Evolutionary conservation across 2,888 invertebrate species (phyloP), one percentile per base, ranked within the genome.

Genomic region (Germaria angustata): DNA sequence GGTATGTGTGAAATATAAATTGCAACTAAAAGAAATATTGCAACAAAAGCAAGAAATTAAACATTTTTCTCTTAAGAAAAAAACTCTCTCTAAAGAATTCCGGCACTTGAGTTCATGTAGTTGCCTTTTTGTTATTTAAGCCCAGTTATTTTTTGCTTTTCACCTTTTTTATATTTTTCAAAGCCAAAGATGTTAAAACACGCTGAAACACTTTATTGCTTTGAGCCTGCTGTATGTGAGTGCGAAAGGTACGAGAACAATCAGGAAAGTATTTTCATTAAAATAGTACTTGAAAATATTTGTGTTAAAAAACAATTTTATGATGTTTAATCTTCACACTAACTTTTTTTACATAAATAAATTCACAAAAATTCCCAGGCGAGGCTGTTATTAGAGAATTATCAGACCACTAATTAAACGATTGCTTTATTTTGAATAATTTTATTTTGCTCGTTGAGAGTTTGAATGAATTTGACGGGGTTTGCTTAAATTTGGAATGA

Each of bases 1-100:
- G 2, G 53, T 46, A 65, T 65, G 78, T 79, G 65, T 65, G 59
- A 80, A 61, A 51, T 59, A 73, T 44, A 72, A 80, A 66, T 69
- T 72, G 36, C 6, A 68, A 15, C 32, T 41, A 34, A 22, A 61
- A 49, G n/a, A 20, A 69, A 53, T 61, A 24, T 20, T 20, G 34
- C 41, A 61, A 36, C 7, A 57, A 13, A 36, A 13, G 15, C 3
- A 65, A 53, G 0, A 66, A 68, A 39, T 55, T 7, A 36, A 44
- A 41, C 44, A 5, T 49, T 39, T 39, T 61, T 11, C 11, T 17
- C 32, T 34, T n/a, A 24, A 36, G n/a, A n/a, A 39, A 73, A 57
- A 28, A 36, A 28, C n/a, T 39, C 36, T 44, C 81, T 65, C 57
- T 63, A 32, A 71, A 59, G 68, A 66, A 59, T 79, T 66, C 69